Base-by-base conservation (phyloP, 2,113 vertebrate genomes). In the Neodon shergylaensis region DNA sequence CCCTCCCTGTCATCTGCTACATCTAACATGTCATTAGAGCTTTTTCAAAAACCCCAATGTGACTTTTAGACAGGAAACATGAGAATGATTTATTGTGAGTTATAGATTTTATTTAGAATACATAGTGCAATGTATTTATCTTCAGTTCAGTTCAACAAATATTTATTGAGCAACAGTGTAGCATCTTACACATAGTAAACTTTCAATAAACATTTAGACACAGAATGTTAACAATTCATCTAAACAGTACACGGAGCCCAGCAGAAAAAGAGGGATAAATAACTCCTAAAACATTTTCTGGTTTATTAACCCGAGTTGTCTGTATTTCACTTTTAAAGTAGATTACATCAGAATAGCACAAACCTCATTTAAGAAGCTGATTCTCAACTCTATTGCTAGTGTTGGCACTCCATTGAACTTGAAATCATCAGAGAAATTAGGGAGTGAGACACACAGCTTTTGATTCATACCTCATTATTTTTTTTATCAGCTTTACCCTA, bases 41-140 rank as follows among this genome's bases (percentile, higher is more conserved):
- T 90, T 95, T 78, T n/a, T 77, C 74, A 92, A 94, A 91, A 36
- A 21, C 77, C 39, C 42, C 86, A 58, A 21, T 78, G 52, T 94
- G 89, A 91, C 85, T 87, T 95, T 94, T 82, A 91, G 66, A 78
- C 47, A 79, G 82, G 36, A 96, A 92, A 92, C 42, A 95, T 70
- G 58, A 95, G 68, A 95, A 70, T 94, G 68, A 91, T 89, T 95
- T 92, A 86, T 74, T 61, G 4, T 65, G 61, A 89, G 21, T 70
- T 92, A 78, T 58, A 92, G n/a, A 96, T 89, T 95, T 92, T 58
- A 76, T 94, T 97, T 94, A 90, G 17, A 92, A 85, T 78, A 44
- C 61, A 58, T 76, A 76, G 2, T 65, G 2, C 11, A 70, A 7
- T 52, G 9, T 73, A 76, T 94, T 96, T 95, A 63, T 91, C 26